Conservation (phyloP, 2,888 invertebrate species). For the Synanthedon vespiformis region DNA sequence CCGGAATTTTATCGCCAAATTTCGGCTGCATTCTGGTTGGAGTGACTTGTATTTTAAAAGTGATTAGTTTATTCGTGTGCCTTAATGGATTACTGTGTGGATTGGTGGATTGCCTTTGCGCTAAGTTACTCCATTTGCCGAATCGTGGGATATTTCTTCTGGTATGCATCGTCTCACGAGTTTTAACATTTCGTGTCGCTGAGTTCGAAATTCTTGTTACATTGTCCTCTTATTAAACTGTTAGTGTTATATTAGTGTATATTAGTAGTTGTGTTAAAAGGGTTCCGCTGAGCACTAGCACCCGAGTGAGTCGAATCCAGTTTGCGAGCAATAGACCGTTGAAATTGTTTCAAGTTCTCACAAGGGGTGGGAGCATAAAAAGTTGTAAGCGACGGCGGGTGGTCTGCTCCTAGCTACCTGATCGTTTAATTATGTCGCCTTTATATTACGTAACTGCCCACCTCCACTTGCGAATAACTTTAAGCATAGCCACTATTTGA, state of each 20-base stretch:
- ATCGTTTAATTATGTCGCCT: slow-evolving; percentile 33
- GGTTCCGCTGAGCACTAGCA: not conserved
- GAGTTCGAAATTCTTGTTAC: slow-evolving; percentile 25
- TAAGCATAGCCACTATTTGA: too few relatives aligned
- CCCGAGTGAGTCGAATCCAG: not conserved
- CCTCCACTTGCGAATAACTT: too few relatives aligned
- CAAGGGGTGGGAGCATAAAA: not conserved
- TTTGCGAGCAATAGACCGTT: not conserved
- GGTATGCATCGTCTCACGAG: slow-evolving; percentile 30
- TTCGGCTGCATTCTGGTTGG: not conserved
- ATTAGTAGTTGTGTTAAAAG: not conserved
- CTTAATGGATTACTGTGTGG: slow-evolving; percentile 14
- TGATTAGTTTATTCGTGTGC: slow-evolving; percentile 1
- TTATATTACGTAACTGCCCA: not conserved
- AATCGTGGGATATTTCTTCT: slow-evolving; percentile 41
- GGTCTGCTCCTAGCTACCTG: slow-evolving; percentile 30
- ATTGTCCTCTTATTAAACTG: slow-evolving; percentile 8
- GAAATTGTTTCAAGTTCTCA: not conserved
- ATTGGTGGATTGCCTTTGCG: slow-evolving; percentile 25
- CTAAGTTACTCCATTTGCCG: slow-evolving; percentile 20
- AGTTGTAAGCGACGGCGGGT: slow-evolving; percentile 2
- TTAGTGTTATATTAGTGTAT: slow-evolving; percentile 4
- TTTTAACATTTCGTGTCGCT: not conserved
- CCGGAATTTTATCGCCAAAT: slow-evolving; percentile 4
- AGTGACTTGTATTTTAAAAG: not conserved